Conservation (phyloP, 2,888 invertebrate species). For the Pheosia gnoma region DNA sequence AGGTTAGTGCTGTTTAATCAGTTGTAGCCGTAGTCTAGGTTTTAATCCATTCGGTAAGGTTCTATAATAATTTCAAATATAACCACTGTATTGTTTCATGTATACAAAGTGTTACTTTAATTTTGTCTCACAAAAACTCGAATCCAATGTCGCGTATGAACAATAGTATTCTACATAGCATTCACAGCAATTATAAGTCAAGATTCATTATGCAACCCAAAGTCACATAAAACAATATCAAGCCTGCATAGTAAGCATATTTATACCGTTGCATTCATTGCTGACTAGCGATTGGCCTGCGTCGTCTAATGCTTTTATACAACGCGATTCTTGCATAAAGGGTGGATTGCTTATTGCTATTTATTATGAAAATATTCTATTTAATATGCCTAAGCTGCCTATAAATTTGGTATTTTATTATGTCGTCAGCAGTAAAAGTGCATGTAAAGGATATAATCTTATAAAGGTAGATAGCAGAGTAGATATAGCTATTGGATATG, state of each 20-base stretch:
- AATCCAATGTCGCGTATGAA: neutral
- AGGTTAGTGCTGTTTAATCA: constrained; percentile 20
- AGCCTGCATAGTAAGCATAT: constrained; percentile 20
- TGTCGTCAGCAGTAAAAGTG: neutral
- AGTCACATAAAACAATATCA: constrained; percentile 39
- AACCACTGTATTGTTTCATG: too few species aligned
- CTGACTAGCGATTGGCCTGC: constrained; percentile 41
- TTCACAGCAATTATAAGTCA: constrained; percentile 22
- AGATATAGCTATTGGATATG: too few species aligned
- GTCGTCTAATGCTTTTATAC: constrained; percentile 44
- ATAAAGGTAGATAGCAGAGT: too few species aligned
- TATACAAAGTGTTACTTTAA: too few species aligned
- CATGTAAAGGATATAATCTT: too few species aligned
- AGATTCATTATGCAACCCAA: constrained; percentile 30
- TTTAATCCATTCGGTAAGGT: neutral
- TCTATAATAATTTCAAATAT: too few species aligned
- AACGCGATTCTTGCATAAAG: constrained; percentile 28
- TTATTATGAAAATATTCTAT: neutral
- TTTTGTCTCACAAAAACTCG: too few species aligned
- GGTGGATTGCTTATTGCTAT: constrained; percentile 3
- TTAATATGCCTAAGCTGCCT: neutral
- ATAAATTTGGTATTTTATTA: neutral
- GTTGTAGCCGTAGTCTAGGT: neutral
- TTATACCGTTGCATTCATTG: constrained; percentile 33
- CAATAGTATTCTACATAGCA: neutral